Conservation (phyloP, 2,888 invertebrate species). For the Ferdinandea cuprea region DNA sequence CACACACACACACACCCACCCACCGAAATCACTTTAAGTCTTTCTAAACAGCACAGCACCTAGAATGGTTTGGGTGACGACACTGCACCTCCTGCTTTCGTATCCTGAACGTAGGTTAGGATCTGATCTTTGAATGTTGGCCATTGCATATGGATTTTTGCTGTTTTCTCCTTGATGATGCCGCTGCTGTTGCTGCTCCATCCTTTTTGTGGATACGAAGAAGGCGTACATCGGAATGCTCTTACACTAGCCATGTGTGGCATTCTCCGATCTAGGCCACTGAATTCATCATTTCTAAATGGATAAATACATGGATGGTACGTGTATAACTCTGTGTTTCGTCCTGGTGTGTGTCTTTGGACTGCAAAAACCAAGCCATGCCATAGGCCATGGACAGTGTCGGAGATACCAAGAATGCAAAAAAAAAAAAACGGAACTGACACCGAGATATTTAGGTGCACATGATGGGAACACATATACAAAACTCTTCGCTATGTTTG, state of each 20-base stretch:
- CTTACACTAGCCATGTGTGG: constrained; percentile 49
- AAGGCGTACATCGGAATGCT: constrained; percentile 54
- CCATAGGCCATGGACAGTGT: constrained; percentile 61
- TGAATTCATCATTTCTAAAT: constrained; percentile 66
- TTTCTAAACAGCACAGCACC: background rate
- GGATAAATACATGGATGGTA: constrained; percentile 37
- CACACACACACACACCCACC: too few relatives aligned
- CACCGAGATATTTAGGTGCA: constrained; percentile 22
- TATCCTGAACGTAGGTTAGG: constrained; percentile 8
- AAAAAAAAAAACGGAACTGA: background rate
- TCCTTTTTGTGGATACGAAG: constrained; percentile 16
- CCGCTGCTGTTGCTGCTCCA: background rate
- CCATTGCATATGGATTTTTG: constrained; percentile 26
- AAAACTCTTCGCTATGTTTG: constrained; percentile 16
- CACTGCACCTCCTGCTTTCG: constrained; percentile 4
- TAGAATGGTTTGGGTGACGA: constrained; percentile 2
- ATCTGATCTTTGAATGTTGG: constrained; percentile 38
- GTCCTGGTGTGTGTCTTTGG: constrained; percentile 27
- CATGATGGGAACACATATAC: constrained; percentile 19
- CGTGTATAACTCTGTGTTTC: constrained; percentile 4
- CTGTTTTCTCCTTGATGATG: constrained; percentile 2
- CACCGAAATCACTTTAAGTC: background rate
- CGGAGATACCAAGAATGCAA: constrained; percentile 13
- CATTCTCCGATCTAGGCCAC: constrained; percentile 62
- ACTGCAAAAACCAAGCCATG: constrained; percentile 50